Base-by-base conservation (phyloP, 2,797 vertebrate species). In the Sebastes miniatus region DNA sequence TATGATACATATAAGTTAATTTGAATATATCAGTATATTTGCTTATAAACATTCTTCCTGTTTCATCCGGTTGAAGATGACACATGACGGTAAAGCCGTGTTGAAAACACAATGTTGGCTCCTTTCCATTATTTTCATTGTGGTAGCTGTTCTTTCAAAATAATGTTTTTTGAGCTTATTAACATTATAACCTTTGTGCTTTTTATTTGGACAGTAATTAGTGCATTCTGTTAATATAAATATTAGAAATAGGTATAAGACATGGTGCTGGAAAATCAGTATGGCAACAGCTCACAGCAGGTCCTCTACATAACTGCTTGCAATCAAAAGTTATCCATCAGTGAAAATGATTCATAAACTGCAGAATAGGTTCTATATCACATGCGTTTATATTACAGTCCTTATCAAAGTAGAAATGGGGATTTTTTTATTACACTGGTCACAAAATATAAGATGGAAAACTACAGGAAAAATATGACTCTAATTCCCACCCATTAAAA, bases 191-290 rank as follows among this genome's bases (percentile, higher is more conserved):
- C 74, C 32, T 77, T 93, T 94, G 94, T 95, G 94, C 94, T 95
- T 94, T 81, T 79, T 73, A 84, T 92, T 81, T 90, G 78, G 87
- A 89, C 71, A 85, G 79, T 79, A 80, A 83, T 84, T 89, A 93
- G 94, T 95, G 94, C 93, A 93, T 93, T 90, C 84, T 93, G 77
- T 90, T 81, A 31, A 74, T 94, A 94, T 74, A 91, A 93, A 93
- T 81, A 87, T 82, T 89, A 90, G 50, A 93, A 94, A 93, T 80
- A 85, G 3, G 6, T 85, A 80, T 65, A 91, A 86, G 81, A 92
- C 57, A 64, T 81, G 84, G 76, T 81, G 81, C 86, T 86, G 87
- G 81, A 76, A 83, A 85, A 84, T 85, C 61, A 79, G 73, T 78
- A 76, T 88, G 87, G 75, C 54, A 72, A 83, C 73, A 85, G 79